phyloP scores from a whole-genome alignment of 2,888 invertebrate genomes.

The Gortyna flavago region DNA sequence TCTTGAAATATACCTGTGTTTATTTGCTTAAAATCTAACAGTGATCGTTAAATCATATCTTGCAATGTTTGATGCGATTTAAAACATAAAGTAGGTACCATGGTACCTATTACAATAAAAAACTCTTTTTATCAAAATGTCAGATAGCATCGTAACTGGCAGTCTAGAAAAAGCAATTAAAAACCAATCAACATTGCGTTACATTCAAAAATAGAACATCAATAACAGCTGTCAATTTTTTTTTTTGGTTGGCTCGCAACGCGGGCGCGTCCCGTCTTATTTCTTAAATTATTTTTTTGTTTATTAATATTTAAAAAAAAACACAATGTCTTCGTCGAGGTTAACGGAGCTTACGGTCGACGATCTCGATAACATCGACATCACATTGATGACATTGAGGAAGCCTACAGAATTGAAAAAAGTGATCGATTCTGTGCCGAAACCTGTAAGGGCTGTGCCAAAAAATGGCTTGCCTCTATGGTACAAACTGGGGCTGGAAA shows the following conservation, averaged over 20 bases:
- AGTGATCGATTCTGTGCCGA: constrained; percentile 86
- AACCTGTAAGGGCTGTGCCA: constrained; percentile 85
- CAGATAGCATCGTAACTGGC: constrained; percentile 24
- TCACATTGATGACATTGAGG: constrained; percentile 83
- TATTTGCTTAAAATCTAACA: constrained; percentile 8
- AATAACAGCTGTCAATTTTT: constrained; percentile 73
- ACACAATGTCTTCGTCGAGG: constrained; percentile 72
- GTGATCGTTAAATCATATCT: neutral
- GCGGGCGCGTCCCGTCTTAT: constrained; percentile 61
- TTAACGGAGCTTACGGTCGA: constrained; percentile 72
- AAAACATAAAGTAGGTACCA: neutral
- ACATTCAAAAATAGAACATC: constrained; percentile 72
- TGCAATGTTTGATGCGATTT: neutral
- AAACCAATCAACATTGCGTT: constrained; percentile 34
- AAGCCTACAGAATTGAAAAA: constrained; percentile 87
- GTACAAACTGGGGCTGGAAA: constrained; percentile 87
- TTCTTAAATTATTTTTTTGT: constrained; percentile 68
- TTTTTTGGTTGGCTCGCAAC: constrained; percentile 65
- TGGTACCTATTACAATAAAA: neutral
- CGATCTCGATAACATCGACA: constrained; percentile 77
- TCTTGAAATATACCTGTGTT: neutral
- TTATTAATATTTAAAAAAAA: constrained; percentile 56
- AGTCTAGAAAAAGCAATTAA: constrained; percentile 44
- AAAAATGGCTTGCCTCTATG: constrained; percentile 88
- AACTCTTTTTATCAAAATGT: constrained; percentile 11